Evolutionary conservation across 2,113 vertebrate species (phyloP).

Genomic region (Pseudonaja textilis): DNA sequence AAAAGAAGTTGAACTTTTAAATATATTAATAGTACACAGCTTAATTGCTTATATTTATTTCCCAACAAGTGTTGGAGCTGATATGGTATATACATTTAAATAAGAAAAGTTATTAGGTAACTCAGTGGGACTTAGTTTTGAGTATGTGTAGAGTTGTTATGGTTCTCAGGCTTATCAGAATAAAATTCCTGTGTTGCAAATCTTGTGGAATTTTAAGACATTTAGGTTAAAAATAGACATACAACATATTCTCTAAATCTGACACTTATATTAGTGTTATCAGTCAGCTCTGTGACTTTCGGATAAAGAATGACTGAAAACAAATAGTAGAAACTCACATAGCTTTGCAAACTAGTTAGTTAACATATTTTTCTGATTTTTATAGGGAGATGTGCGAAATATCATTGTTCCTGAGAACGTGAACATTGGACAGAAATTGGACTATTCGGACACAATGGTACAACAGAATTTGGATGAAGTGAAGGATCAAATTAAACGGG

Average conservation of each 20-base stretch:
- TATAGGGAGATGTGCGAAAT: conserved; percentile 87
- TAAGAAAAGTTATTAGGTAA: not conserved
- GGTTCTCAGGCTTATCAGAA: conserved; percentile 37
- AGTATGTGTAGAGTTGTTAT: not conserved
- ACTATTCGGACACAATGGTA: conserved; percentile 91
- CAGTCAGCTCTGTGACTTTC: conserved; percentile 36
- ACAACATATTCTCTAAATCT: conserved; percentile 43
- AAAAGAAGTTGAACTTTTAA: not conserved
- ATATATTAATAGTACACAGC: not conserved
- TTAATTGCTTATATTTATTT: conserved; percentile 44
- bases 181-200: conserved; percentile 48
- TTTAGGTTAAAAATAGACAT: conserved; percentile 50
- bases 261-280: conserved; percentile 20
- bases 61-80: conserved; percentile 32
- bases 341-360: not conserved
- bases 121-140: not conserved
- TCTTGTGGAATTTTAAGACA: conserved; percentile 45
- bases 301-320: conserved; percentile 7
- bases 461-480: conserved; percentile 96
- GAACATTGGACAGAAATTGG: conserved; percentile 85
- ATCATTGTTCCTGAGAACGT: conserved; percentile 84
- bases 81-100: not conserved
- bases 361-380: conserved; percentile 45
- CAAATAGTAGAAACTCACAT: conserved; percentile 2
- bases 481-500: conserved; percentile 95